Percentiles rank a stretch among this genome's conserved stretches.
phyloP scores from a whole-genome alignment of 2,888 invertebrate genomes.

The Brenthis daphne region DNA sequence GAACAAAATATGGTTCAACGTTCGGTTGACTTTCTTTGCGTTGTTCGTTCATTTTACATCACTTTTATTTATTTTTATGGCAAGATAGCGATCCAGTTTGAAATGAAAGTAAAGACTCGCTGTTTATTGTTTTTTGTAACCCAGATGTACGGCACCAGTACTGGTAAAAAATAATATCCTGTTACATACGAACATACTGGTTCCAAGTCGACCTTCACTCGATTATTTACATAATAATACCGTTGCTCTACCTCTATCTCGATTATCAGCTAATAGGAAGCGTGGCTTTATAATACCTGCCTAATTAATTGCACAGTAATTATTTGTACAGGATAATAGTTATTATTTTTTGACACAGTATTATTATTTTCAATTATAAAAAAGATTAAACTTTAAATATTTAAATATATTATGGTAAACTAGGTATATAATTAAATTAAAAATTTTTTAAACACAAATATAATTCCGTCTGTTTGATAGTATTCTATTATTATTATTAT shows the following conservation, averaged over 20 bases:
- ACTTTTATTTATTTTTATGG: conserved; percentile 28
- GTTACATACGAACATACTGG: conserved; percentile 52
- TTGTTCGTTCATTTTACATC: conserved; percentile 24
- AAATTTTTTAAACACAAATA: too few relatives aligned
- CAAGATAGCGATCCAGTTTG: conserved; percentile 38
- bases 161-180: conserved; percentile 57
- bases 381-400: not conserved
- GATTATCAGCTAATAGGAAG: conserved; percentile 31
- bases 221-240: conserved; percentile 45
- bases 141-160: conserved; percentile 42
- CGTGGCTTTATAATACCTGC: conserved; percentile 11
- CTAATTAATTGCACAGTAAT: conserved; percentile 13
- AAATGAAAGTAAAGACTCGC: conserved; percentile 40
- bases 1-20: not conserved
- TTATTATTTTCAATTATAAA: not conserved
- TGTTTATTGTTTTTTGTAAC: conserved; percentile 62
- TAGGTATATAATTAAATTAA: too few relatives aligned
- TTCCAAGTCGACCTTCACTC: conserved; percentile 58
- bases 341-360: not conserved
- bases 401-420: not conserved
- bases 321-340: not conserved
- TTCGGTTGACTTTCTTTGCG: conserved; percentile 19
- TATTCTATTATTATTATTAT: too few relatives aligned
- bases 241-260: conserved; percentile 38
- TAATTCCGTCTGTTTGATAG: too few relatives aligned